Base-by-base conservation (phyloP, 2,888 invertebrate genomes). In the Conus canariensis region DNA sequence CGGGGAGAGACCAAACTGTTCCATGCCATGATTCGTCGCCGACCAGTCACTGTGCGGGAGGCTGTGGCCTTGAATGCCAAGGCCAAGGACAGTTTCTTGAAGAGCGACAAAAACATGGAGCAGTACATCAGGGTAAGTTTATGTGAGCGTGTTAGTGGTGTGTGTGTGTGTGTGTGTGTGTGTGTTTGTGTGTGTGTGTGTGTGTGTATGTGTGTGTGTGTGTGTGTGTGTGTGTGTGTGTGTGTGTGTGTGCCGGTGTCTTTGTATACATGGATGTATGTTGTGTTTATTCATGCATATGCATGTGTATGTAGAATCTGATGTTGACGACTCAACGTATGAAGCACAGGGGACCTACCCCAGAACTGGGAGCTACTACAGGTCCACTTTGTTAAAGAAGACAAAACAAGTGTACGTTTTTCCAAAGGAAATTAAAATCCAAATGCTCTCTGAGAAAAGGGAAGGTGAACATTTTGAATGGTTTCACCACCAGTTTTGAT, bases 51-150 rank as follows among this genome's bases (percentile, higher is more conserved):
- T 6, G 92, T 95, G 10, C 92, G 95, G 9, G 94, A 94, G 89
- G 93, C 94, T 67, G 94, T 95, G 58, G 93, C 94, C 80, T 92
- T 92, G 59, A 93, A 94, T 25, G 94, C 95, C 60, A 93, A 94
- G 30, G 94, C 94, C 67, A 94, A 93, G 85, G 94, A 95, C 87
- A 94, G 93, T 90, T 94, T 94, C 91, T 92, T 95, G 56, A 93
- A 93, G 70, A 95, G 94, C 90, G 95, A 95, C 90, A 95, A 95
- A 89, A 94, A 94, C 90, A 93, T 95, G 91, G 95, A 95, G 80
- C 94, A 95, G 87, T 95, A 93, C 92, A 94, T 96, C 85, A 94
- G 94, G 93, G 96, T 96, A 91, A 92, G 92, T n/a, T 22, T n/a
- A 22, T 74, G 74, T 70, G n/a, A 5, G 70, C 7, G n/a, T n/a